A percentile compares a stretch with the other conserved stretches of the same genome.
Evolutionary conservation across 1,140 invertebrate species (phyloP).

Genomic region (Pseudomyrmex gracilis): DNA sequence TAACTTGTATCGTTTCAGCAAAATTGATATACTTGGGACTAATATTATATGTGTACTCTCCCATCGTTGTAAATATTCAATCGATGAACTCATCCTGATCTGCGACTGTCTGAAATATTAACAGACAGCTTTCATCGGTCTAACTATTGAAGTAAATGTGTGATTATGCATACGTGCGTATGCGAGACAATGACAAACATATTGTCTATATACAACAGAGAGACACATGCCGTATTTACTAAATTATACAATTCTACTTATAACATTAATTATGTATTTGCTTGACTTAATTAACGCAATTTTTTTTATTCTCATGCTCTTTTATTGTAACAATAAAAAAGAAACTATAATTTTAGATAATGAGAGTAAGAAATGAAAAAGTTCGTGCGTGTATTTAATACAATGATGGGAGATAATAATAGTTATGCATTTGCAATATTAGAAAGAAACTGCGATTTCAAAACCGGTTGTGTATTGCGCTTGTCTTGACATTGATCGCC

Average conservation of each 20-base stretch:
- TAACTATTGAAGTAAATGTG: conserved; percentile 10
- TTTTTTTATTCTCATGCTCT: no score
- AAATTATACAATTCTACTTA: neutral
- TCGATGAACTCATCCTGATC: conserved; percentile 36
- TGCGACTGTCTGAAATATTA: conserved; percentile 35
- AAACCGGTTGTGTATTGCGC: no score
- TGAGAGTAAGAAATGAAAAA: no score
- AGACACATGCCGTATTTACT: neutral
- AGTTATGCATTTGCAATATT: no score
- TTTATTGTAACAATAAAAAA: no score
- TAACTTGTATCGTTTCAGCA: conserved; percentile 28
- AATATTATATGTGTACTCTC: no score
- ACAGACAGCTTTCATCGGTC: conserved; percentile 10
- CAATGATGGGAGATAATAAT: no score
- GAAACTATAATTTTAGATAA: no score
- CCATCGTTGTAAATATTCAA: neutral
- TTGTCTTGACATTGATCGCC: neutral
- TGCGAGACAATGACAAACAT: neutral
- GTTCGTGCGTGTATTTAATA: no score
- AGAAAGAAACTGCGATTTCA: no score
- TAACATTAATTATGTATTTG: neutral
- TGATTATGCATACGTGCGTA: neutral
- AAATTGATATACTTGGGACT: neutral
- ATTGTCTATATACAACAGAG: neutral
- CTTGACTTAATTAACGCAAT: no score